phyloP scores from a whole-genome alignment of 30 jellyfish, hydroid and myxozoan species.

The Sanderia malayensis region DNA sequence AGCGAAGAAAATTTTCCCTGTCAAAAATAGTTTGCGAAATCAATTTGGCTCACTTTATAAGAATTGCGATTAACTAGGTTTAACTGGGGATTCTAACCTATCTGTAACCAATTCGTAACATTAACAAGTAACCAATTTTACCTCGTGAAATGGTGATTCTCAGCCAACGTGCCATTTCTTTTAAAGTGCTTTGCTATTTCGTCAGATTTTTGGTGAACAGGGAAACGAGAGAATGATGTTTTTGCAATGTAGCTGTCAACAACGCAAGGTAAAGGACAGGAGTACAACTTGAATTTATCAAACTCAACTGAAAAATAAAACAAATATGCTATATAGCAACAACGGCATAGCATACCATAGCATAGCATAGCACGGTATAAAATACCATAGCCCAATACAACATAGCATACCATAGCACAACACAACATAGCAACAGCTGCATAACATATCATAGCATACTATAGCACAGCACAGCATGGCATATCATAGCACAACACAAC shows the following conservation, averaged over 20 bases:
- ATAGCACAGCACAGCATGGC: slow-evolving; percentile 36
- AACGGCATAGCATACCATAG: too few relatives aligned
- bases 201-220: slow-evolving; percentile 59
- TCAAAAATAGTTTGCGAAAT: too few relatives aligned
- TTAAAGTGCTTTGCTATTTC: slow-evolving; percentile 35
- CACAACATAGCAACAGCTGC: slow-evolving; percentile 8
- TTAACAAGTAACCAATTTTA: too few relatives aligned
- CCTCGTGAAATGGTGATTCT: slow-evolving; percentile 72
- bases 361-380: neutral
- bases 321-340: too few relatives aligned
- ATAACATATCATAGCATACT: slow-evolving; percentile 29
- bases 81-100: too few relatives aligned
- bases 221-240: slow-evolving; percentile 77
- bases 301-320: slow-evolving; percentile 53
- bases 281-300: slow-evolving; percentile 42
- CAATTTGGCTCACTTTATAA: too few relatives aligned
- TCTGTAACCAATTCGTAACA: too few relatives aligned
- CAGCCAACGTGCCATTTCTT: slow-evolving; percentile 61
- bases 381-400: neutral
- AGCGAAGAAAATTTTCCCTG: slow-evolving; percentile 65
- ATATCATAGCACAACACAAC: slow-evolving; percentile 41
- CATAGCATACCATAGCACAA: neutral
- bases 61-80: too few relatives aligned
- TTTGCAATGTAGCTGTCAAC: slow-evolving; percentile 51
- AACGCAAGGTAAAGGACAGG: slow-evolving; percentile 89